Percentiles rank a stretch among this genome's conserved stretches.
These are phyloP conservation scores for Papilio machaon DNA, from an alignment of 1,140 invertebrate species.

Conservation along the genomic window DNA sequence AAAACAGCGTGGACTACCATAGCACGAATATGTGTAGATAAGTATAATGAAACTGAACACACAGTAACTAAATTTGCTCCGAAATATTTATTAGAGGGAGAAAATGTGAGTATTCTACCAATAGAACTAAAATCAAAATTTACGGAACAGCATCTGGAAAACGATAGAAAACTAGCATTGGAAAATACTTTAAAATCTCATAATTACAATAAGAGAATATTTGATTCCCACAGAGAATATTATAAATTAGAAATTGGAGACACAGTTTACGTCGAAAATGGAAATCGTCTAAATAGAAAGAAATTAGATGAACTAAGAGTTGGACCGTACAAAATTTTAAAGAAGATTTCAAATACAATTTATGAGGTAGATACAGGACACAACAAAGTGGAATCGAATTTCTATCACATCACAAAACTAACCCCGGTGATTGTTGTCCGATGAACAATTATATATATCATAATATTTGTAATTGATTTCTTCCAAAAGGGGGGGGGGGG, in stretches of 20 bases:
- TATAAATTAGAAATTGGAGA: slow-evolving; percentile 43
- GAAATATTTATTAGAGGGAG: slow-evolving; percentile 44
- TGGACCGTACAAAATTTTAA: slow-evolving; percentile 3
- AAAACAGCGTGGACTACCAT: too few species aligned
- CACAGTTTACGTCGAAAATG: slow-evolving; percentile 16
- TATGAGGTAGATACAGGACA: background rate
- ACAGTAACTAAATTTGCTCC: slow-evolving; percentile 47
- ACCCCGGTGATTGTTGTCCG: background rate
- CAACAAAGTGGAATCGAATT: background rate
- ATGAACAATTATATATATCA: too few species aligned
- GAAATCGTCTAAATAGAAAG: background rate
- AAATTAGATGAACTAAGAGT: slow-evolving; percentile 4
- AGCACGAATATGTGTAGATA: too few species aligned
- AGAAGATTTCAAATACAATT: slow-evolving; percentile 5
- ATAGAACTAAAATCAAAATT: slow-evolving; percentile 41
- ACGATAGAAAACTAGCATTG: slow-evolving; percentile 46
- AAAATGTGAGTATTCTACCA: slow-evolving; percentile 42
- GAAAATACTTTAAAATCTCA: slow-evolving; percentile 48
- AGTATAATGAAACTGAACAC: too few species aligned
- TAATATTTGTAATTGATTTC: too few species aligned
- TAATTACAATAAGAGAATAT: slow-evolving; percentile 42
- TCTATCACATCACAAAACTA: slow-evolving; percentile 10
- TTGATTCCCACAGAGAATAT: slow-evolving; percentile 40
- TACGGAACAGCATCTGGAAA: slow-evolving; percentile 38
- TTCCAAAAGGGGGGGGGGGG: too few species aligned